These are phyloP conservation scores for Alviniconcha marisindica DNA, from an alignment of 1,140 invertebrate species.

Conservation along the genomic window DNA sequence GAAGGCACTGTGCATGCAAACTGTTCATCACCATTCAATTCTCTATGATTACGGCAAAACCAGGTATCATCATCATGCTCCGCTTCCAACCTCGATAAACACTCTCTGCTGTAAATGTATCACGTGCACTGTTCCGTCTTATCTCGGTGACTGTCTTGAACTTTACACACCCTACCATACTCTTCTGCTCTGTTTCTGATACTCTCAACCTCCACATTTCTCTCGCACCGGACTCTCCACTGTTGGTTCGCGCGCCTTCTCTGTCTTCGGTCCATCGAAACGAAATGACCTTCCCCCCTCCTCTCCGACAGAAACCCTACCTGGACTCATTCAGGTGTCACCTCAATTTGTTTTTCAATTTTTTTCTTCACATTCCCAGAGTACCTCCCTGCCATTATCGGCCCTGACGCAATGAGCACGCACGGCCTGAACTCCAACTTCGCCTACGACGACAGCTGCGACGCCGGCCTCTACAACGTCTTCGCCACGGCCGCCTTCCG, in stretches of 20 bases:
- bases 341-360: too few species aligned
- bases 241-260: too few species aligned
- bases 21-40: too few species aligned
- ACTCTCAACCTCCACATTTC: too few species aligned
- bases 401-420: conserved; percentile 81
- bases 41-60: too few species aligned
- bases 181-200: too few species aligned
- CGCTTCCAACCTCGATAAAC: not conserved
- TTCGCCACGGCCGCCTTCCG: conserved; percentile 82
- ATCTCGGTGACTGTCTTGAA: not conserved
- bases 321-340: too few species aligned
- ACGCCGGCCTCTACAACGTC: conserved; percentile 81
- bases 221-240: too few species aligned
- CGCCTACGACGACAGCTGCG: conserved; percentile 78
- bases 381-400: conserved; percentile 92
- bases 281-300: not conserved
- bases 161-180: too few species aligned
- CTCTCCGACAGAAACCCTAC: not conserved
- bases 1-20: not conserved
- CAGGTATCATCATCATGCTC: too few species aligned
- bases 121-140: not conserved
- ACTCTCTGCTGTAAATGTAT: not conserved
- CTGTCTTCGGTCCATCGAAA: too few species aligned
- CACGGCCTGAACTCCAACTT: conserved; percentile 75
- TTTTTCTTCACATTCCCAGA: conserved; percentile 76